These are phyloP conservation scores for Limnephilus lunatus DNA, from an alignment of 2,888 invertebrate species.

Conservation along the genomic window DNA sequence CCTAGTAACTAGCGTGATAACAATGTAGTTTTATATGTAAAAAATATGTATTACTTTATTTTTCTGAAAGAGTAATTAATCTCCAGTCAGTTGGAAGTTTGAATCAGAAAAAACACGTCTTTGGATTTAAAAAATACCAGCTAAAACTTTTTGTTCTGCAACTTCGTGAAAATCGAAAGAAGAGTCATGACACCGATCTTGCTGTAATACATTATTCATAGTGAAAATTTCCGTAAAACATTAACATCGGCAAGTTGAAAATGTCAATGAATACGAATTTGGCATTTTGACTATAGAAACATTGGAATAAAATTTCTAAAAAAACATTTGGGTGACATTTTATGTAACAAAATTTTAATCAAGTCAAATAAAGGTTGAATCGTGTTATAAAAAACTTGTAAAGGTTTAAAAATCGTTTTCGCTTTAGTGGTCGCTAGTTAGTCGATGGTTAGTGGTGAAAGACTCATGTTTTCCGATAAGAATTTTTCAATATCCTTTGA, in stretches of 20 bases:
- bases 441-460: background rate
- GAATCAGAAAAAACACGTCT: background rate
- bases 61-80: background rate
- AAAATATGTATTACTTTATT: background rate
- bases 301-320: background rate
- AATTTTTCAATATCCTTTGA: constrained; percentile 36
- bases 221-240: too few species aligned
- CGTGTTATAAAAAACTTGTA: background rate
- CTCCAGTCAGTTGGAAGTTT: background rate
- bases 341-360: background rate
- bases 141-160: background rate
- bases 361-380: background rate
- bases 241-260: background rate
- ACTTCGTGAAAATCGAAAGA: background rate
- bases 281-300: background rate
- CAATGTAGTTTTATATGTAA: background rate
- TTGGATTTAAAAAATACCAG: background rate
- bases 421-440: background rate
- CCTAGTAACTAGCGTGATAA: background rate
- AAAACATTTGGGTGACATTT: background rate
- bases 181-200: too few species aligned
- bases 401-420: too few species aligned
- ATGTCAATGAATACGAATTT: background rate
- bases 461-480: background rate
- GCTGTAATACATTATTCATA: too few species aligned